phyloP scores from a whole-genome alignment of 2,797 vertebrate species.

The Pangasius djambal region DNA sequence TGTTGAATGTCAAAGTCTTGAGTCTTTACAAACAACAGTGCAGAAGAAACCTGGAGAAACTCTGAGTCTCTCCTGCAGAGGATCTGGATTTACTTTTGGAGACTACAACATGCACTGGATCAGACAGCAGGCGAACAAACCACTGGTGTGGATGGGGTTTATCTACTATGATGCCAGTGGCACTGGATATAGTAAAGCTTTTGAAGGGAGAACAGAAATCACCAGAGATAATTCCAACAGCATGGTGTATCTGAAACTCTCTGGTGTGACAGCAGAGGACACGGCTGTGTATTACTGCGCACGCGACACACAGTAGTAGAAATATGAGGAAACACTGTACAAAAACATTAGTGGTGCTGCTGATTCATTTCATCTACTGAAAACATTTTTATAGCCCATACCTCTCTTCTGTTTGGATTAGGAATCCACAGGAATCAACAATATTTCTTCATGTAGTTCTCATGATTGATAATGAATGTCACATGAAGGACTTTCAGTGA shows the following conservation, averaged over 20 bases:
- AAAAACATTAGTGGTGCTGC: constrained; percentile 25
- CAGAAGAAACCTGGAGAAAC: constrained; percentile 43
- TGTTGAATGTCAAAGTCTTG: background rate
- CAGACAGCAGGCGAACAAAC: constrained; percentile 41
- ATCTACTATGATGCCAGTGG: background rate
- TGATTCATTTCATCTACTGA: background rate
- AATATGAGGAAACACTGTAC: background rate
- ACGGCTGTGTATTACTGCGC: constrained; percentile 23
- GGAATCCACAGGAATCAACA: no score
- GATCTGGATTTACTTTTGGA: constrained; percentile 56
- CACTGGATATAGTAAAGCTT: constrained; percentile 4
- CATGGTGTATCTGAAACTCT: constrained; percentile 22
- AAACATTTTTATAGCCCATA: no score
- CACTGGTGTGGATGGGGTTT: constrained; percentile 41
- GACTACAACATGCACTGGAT: constrained; percentile 31
- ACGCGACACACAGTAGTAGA: background rate
- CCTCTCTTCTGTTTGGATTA: background rate
- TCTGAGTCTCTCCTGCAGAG: constrained; percentile 59
- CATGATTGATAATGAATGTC: background rate
- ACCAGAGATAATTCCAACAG: constrained; percentile 8
- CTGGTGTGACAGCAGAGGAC: constrained; percentile 29
- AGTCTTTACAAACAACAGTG: background rate
- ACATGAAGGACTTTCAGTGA: background rate
- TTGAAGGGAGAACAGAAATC: constrained; percentile 3
- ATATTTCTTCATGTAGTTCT: no score